Evolutionary conservation across 2,888 invertebrate species (phyloP), one percentile per base, ranked within the genome.

Genomic region (Eustalomyia histrio): DNA sequence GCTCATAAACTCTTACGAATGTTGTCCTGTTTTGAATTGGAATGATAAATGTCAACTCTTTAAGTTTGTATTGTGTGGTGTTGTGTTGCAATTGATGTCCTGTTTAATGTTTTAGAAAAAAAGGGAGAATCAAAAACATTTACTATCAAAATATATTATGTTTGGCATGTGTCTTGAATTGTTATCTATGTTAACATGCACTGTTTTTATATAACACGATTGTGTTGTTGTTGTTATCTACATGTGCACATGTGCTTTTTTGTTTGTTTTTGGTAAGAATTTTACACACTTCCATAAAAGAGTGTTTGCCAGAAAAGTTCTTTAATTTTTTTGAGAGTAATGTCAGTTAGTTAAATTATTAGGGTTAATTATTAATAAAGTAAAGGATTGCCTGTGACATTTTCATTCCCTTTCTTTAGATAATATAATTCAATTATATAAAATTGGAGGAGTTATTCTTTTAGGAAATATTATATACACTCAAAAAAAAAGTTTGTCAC

Each of bases 341-440:
- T 39, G 53, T 43, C 57, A 43, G 24, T 67, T 50, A 67, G 14
- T 57, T 8, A 67, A 67, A 67, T 67, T 67, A 67, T 67, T 67
- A 55, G 55, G 67, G n/a, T 67, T 67, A 55, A 67, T 67, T 67
- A 67, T 67, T 43, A 65, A 65, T 64, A 35, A 18, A 6, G 33
- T 53, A 12, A 52, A 17, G 33, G 2, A 24, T 5, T 33, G 52
- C 14, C 6, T 53, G 29, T 35, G 21, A 21, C 43, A 47, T 47
- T 47, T 47, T n/a, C n/a, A 47, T 47, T 47, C n/a, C n/a, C n/a
- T 47, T 14, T 6, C 43, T 39, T 39, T 39, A 9, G 39, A 47
- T 47, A 4, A n/a, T n/a, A 47, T 47, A 47, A 47, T n/a, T 47
- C 14, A n/a, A n/a, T 47, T n/a, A 6, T 5, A 47, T 47, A n/a